Conservation (phyloP, 2,797 vertebrate species). For the Melanotaenia trifasciata region DNA sequence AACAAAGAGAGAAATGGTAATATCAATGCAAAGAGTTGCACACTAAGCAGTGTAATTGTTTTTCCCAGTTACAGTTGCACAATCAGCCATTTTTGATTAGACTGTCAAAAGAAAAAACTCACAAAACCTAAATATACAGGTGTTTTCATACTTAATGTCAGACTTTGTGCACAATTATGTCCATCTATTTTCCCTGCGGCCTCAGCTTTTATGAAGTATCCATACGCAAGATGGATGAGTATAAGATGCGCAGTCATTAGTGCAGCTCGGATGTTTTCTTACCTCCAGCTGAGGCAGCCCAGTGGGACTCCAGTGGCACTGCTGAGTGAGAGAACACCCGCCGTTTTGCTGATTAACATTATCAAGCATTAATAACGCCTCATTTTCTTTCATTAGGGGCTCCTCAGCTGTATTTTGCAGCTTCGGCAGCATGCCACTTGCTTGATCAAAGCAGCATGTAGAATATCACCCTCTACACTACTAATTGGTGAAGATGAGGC, state of each 20-base stretch:
- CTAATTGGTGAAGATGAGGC: constrained; percentile 79
- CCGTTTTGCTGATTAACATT: constrained; percentile 70
- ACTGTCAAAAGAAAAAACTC: constrained; percentile 32
- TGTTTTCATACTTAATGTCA: constrained; percentile 32
- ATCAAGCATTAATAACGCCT: constrained; percentile 72
- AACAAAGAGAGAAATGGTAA: constrained; percentile 53
- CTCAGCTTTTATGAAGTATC: constrained; percentile 24
- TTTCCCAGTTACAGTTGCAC: constrained; percentile 12
- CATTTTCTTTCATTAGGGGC: constrained; percentile 76
- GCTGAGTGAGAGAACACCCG: constrained; percentile 41
- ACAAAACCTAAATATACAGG: constrained; percentile 35
- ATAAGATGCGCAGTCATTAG: constrained; percentile 57
- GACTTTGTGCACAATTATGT: constrained; percentile 26
- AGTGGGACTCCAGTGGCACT: constrained; percentile 46
- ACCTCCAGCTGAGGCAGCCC: constrained; percentile 62
- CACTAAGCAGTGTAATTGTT: constrained; percentile 43
- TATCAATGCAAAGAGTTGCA: constrained; percentile 30
- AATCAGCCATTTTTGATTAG: constrained; percentile 43
- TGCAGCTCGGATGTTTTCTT: constrained; percentile 63
- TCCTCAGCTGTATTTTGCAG: constrained; percentile 67
- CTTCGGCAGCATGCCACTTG: constrained; percentile 53
- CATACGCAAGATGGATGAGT: constrained; percentile 3
- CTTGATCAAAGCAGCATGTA: constrained; percentile 75
- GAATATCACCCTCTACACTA: constrained; percentile 64
- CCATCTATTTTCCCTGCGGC: constrained; percentile 31